Conservation (phyloP, 1,140 invertebrate genomes). For the Hylaeus volcanicus region DNA sequence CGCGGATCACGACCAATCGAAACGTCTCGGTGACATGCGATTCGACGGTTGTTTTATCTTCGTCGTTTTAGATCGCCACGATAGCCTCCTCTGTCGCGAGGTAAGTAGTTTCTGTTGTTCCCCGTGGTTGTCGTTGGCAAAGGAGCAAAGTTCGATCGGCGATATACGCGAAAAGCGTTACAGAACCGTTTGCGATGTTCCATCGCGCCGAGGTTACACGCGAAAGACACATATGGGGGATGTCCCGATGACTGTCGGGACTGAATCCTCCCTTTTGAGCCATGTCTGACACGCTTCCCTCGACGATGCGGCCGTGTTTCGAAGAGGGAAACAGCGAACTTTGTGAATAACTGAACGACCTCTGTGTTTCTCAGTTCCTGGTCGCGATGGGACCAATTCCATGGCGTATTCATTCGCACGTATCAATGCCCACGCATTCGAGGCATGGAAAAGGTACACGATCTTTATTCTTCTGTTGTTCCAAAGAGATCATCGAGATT, state of each 20-base stretch:
- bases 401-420: no score
- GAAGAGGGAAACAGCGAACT: no score
- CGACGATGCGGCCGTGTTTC: no score
- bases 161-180: constrained; percentile 2
- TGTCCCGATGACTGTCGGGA: neutral
- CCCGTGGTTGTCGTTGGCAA: neutral
- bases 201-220: constrained; percentile 17
- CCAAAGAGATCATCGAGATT: no score
- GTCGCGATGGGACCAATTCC: no score
- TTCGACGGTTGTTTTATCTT: constrained; percentile 32
- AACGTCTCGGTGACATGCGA: constrained; percentile 60
- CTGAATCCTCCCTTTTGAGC: neutral
- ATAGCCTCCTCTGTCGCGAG: neutral
- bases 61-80: constrained; percentile 26
- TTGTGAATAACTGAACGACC: neutral
- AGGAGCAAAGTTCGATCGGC: constrained; percentile 6
- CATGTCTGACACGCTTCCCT: neutral
- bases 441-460: no score
- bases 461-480: no score
- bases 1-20: constrained; percentile 41
- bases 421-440: no score
- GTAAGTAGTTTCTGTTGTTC: neutral
- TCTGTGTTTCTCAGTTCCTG: no score
- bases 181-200: neutral
- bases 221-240: neutral